Evolutionary conservation across 2,888 invertebrate species (phyloP).

Genomic region (Lucinisca nassula): DNA sequence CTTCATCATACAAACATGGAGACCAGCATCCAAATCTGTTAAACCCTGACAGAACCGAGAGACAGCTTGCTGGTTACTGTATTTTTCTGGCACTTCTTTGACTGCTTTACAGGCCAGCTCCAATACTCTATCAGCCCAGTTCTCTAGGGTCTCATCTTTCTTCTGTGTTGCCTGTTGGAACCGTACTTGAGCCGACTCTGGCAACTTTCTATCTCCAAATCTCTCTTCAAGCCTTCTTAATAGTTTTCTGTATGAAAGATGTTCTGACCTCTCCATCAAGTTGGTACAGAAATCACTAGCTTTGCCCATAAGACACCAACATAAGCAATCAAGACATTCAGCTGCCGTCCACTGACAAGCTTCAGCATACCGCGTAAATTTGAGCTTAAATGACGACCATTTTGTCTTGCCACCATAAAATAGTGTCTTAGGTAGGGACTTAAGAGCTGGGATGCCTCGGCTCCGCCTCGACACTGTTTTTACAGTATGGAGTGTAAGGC

Average conservation of each 20-base stretch:
- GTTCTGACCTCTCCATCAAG: background rate
- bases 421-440: too few species aligned
- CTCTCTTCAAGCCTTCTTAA: background rate
- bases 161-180: background rate
- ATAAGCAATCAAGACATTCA: background rate
- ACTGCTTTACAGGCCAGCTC: background rate
- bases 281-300: background rate
- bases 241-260: background rate
- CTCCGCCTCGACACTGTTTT: too few species aligned
- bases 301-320: background rate
- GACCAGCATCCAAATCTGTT: background rate
- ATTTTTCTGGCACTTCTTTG: background rate
- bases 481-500: too few species aligned
- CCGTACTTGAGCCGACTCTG: background rate
- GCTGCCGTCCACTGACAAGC: background rate
- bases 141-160: background rate
- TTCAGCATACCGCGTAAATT: background rate
- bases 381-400: too few species aligned
- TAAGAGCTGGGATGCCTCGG: too few species aligned
- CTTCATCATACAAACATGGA: background rate
- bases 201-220: background rate
- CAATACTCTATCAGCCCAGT: background rate
- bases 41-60: constrained; percentile 20
- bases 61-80: background rate
- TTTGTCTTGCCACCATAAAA: too few species aligned